Conservation (phyloP, 2,113 vertebrate genomes). For the Anthoscopus minutus region DNA sequence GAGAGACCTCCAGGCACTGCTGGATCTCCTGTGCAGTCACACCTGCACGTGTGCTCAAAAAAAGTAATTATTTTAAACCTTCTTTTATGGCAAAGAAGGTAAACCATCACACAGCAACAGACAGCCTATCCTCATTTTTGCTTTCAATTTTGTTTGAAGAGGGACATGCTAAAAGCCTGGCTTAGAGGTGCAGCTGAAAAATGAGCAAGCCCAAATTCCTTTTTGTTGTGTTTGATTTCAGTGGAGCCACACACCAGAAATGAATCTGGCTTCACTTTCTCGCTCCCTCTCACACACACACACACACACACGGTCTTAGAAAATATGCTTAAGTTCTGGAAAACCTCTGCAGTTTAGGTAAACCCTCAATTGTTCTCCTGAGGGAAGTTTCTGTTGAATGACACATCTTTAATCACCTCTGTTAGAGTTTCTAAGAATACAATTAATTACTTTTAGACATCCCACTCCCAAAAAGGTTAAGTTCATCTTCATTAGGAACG, state of each 20-base stretch:
- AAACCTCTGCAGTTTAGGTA: conserved; percentile 22
- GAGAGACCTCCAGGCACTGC: neutral
- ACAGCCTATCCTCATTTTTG: neutral
- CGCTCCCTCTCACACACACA: too few relatives aligned
- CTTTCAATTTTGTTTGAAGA: neutral
- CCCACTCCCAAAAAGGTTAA: conserved; percentile 46
- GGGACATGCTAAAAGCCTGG: neutral
- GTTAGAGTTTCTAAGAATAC: conserved; percentile 43
- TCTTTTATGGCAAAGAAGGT: neutral
- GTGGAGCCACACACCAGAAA: neutral
- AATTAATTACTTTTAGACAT: conserved; percentile 54
- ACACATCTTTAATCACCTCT: neutral
- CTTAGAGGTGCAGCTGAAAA: neutral
- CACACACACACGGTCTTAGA: neutral
- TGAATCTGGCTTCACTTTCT: neutral
- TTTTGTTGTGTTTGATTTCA: neutral
- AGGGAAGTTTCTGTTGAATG: neutral
- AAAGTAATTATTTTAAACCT: neutral
- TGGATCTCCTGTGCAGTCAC: neutral
- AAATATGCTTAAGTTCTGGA: neutral
- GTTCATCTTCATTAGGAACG: conserved; percentile 60
- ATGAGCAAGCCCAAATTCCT: neutral
- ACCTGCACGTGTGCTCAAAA: rapidly evolving
- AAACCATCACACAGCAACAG: neutral
- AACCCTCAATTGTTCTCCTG: neutral